Conservation (phyloP, 2,797 vertebrate genomes). For the Gallinago nigripennis region DNA sequence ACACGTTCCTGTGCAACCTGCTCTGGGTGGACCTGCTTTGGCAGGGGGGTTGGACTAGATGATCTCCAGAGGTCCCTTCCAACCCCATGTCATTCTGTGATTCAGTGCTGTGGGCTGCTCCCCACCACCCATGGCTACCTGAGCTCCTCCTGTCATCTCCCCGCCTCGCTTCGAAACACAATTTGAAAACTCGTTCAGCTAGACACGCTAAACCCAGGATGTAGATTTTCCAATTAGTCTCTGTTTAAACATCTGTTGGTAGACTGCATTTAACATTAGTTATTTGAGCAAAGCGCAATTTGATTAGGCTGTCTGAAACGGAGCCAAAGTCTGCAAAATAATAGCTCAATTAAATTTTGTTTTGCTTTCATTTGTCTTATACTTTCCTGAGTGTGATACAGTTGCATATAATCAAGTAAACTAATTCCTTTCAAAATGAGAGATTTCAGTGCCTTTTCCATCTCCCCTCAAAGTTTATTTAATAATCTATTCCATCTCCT, state of each 20-base stretch:
- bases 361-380: conserved; percentile 82
- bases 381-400: conserved; percentile 78
- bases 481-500: conserved; percentile 71
- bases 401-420: conserved; percentile 79
- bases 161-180: background rate
- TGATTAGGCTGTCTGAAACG: conserved; percentile 82
- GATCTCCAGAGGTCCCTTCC: no score
- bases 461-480: conserved; percentile 63
- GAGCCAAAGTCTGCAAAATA: conserved; percentile 85
- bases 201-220: conserved; percentile 77
- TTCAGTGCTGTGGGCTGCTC: background rate
- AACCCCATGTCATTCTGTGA: no score
- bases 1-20: no score
- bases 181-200: conserved; percentile 60
- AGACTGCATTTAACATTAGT: conserved; percentile 80
- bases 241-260: conserved; percentile 82
- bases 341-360: conserved; percentile 84
- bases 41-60: no score
- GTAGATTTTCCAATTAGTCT: conserved; percentile 82
- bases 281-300: conserved; percentile 80
- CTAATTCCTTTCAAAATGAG: conserved; percentile 75
- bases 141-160: background rate
- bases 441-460: conserved; percentile 69
- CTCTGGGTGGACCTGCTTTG: no score
- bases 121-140: background rate